These are phyloP conservation scores for Beris morrisii DNA, from an alignment of 2,888 invertebrate species.

Conservation along the genomic window DNA sequence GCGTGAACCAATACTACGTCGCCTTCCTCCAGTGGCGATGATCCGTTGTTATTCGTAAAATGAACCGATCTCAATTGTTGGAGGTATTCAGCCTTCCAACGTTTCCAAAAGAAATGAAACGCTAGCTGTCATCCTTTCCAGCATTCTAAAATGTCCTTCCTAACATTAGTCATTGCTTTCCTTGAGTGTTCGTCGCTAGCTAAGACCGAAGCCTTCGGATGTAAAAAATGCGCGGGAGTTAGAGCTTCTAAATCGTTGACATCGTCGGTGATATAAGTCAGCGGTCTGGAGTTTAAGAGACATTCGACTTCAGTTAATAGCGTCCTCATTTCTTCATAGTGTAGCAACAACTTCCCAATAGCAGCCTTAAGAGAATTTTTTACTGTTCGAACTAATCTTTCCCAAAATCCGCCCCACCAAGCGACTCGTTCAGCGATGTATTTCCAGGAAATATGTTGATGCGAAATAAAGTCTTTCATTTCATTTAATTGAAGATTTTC, in stretches of 20 bases:
- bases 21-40: neutral
- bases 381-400: constrained; percentile 23
- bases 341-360: constrained; percentile 9
- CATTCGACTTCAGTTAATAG: constrained; percentile 17
- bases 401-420: constrained; percentile 33
- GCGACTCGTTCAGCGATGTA: constrained; percentile 28
- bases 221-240: constrained; percentile 19
- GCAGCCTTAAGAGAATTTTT: constrained; percentile 22
- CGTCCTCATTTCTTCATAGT: constrained; percentile 17
- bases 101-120: neutral
- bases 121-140: neutral
- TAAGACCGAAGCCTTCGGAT: too few species aligned
- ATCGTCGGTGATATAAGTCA: constrained; percentile 25
- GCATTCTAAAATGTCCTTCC: too few species aligned
- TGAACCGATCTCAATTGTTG: neutral
- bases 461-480: constrained; percentile 23
- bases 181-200: too few species aligned
- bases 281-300: constrained; percentile 18
- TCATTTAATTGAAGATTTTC: neutral
- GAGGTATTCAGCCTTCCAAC: neutral
- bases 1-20: neutral
- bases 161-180: too few species aligned
- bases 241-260: constrained; percentile 18
- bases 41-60: neutral
- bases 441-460: constrained; percentile 7